Conservation (phyloP, 64 coral and sea anemone species). For the Dendronephthya gigantea region DNA sequence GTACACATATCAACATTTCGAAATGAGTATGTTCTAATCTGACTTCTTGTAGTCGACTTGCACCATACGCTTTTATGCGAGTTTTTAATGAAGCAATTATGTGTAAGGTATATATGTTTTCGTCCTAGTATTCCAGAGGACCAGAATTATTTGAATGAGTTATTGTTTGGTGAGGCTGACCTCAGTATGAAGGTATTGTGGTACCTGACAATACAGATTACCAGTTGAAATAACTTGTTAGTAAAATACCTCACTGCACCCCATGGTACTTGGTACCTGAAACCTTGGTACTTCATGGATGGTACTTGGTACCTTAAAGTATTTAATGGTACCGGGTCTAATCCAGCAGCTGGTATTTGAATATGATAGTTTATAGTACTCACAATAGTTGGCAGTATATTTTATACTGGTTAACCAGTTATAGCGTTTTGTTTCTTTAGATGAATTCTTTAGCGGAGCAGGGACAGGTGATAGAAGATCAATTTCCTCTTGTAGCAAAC, state of each 20-base stretch:
- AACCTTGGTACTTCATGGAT: too few species aligned
- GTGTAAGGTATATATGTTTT: background rate
- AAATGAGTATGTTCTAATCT: conserved; percentile 27
- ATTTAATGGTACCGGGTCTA: too few species aligned
- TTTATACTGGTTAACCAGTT: too few species aligned
- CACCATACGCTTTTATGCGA: background rate
- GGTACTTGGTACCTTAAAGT: too few species aligned
- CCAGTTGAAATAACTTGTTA: background rate
- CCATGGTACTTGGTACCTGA: too few species aligned
- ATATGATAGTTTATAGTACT: too few species aligned
- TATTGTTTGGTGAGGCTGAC: background rate
- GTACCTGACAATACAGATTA: background rate
- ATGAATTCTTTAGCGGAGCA: background rate
- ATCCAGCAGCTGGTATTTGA: too few species aligned
- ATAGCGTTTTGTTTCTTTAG: background rate
- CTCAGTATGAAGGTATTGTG: background rate
- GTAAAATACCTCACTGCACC: too few species aligned
- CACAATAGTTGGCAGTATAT: too few species aligned
- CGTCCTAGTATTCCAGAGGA: background rate
- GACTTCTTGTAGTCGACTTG: conserved; percentile 20
- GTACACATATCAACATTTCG: conserved; percentile 28
- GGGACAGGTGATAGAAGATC: background rate
- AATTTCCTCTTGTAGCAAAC: background rate
- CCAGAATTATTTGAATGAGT: background rate
- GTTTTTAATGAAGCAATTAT: background rate